Evolutionary conservation across 2,888 invertebrate species (phyloP), one percentile per base, ranked within the genome.

Genomic region (Dasysyrphus albostriatus): DNA sequence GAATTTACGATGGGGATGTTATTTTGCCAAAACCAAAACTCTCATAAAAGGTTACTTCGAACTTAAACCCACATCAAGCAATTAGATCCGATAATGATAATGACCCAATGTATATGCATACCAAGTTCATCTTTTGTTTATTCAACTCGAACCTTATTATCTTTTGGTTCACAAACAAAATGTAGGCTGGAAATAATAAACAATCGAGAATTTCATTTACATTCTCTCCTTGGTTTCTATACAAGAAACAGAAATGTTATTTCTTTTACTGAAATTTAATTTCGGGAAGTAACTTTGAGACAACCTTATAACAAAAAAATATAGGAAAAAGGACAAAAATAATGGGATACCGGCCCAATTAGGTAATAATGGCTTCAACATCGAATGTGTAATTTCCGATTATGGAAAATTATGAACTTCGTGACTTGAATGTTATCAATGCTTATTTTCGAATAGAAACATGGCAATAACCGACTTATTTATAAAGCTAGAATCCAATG

Each of bases 311-410:
- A 19, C 49, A 58, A 8, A 14, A 16, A 49, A 12, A 58, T 10
- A 8, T n/a, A 32, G n/a, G 5, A 14, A 32, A 47, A 42, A n/a
- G 59, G 44, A 73, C 39, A 58, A 74, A 42, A 65, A 42, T 65
- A 72, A 82, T 77, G 39, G 54, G 47, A 76, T 61, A 76, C 76
- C 47, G 77, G 56, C 24, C 39, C 61, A 85, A 85, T 82, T 82
- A 77, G 85, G 85, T 82, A 82, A 77, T 85, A 82, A 85, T 77
- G 72, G 69, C 73, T 32, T 44, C 73, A 77, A 49, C 69, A 85
- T 73, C 67, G 82, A 85, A 85, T 77, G 72, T 77, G 73, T 77
- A 85, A 85, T 82, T 77, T 81, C 47, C 73, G 85, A 77, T 85
- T 82, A 82, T 77, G 73, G 73, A 73, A 85, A 85, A 77, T 85